Evolutionary conservation across 1,140 invertebrate genomes (phyloP).

Genomic region (Brachionus sp.): DNA sequence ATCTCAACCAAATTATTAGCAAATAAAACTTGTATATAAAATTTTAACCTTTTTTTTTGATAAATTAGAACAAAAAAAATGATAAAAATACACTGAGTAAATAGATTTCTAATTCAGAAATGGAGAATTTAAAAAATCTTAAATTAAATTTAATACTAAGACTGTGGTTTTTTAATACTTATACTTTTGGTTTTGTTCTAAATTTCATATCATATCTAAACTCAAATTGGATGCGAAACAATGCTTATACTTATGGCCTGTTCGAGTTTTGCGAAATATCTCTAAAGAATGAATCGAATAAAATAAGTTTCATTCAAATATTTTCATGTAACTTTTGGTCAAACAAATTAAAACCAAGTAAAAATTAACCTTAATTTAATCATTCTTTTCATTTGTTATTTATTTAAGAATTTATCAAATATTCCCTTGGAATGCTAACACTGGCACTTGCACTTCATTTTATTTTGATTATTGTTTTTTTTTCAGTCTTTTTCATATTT

Average conservation of each 20-base stretch:
- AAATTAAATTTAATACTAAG: constrained; percentile 32
- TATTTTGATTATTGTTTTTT: neutral
- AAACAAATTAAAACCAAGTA: constrained; percentile 32
- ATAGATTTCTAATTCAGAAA: neutral
- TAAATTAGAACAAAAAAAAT: neutral
- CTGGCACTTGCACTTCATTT: constrained; percentile 15
- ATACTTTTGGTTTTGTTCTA: constrained; percentile 25
- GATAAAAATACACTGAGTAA: neutral
- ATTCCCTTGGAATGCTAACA: neutral
- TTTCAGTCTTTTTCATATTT: neutral
- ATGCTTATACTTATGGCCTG: neutral
- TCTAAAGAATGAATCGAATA: neutral
- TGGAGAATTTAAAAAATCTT: constrained; percentile 12
- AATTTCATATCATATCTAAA: constrained; percentile 41
- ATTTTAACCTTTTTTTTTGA: neutral
- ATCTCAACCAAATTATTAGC: neutral
- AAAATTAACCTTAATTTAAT: neutral
- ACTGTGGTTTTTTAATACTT: constrained; percentile 29
- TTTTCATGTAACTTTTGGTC: constrained; percentile 34
- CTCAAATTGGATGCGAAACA: constrained; percentile 8
- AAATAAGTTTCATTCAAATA: neutral
- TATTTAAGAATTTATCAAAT: neutral
- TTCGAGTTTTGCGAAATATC: constrained; percentile 24
- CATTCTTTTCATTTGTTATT: neutral
- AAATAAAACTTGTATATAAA: neutral